These are phyloP conservation scores for Serripes groenlandicus DNA, from an alignment of 2,888 invertebrate genomes.

Conservation along the genomic window DNA sequence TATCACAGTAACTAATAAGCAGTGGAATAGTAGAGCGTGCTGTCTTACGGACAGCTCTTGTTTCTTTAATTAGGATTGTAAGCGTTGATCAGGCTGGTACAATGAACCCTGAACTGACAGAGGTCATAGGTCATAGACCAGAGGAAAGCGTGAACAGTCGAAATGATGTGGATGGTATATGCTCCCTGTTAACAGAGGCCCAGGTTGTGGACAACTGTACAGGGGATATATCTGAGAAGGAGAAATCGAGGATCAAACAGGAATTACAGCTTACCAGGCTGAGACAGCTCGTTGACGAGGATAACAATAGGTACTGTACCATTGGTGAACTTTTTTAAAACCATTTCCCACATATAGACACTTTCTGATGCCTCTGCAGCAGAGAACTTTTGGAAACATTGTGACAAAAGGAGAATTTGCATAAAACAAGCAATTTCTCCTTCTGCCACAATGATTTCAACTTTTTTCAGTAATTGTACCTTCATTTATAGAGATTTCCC, in stretches of 20 bases:
- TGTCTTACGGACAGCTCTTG: no score
- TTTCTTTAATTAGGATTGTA: no score
- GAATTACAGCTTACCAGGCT: conserved; percentile 48
- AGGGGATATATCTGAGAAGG: conserved; percentile 29
- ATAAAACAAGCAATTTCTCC: no score
- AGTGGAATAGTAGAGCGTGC: no score
- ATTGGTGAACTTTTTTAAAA: no score
- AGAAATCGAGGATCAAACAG: conserved; percentile 41
- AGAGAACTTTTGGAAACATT: neutral
- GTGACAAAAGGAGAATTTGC: neutral
- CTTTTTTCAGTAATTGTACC: no score
- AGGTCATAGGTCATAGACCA: conserved; percentile 9
- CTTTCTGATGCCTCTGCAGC: no score
- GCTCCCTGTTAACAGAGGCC: conserved; percentile 68
- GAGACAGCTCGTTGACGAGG: conserved; percentile 48
- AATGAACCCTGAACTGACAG: neutral
- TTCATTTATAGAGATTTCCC: no score
- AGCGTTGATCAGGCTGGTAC: conserved; percentile 31
- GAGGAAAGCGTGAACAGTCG: conserved; percentile 36
- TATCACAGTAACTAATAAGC: no score
- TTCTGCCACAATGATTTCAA: no score
- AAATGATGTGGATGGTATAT: conserved; percentile 49
- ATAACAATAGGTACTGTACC: conserved; percentile 36
- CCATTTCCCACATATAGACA: no score
- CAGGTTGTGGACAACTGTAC: conserved; percentile 59